These are phyloP conservation scores for Cryptoblepharus egeriae DNA, from an alignment of 2,797 vertebrate genomes.

Conservation along the genomic window DNA sequence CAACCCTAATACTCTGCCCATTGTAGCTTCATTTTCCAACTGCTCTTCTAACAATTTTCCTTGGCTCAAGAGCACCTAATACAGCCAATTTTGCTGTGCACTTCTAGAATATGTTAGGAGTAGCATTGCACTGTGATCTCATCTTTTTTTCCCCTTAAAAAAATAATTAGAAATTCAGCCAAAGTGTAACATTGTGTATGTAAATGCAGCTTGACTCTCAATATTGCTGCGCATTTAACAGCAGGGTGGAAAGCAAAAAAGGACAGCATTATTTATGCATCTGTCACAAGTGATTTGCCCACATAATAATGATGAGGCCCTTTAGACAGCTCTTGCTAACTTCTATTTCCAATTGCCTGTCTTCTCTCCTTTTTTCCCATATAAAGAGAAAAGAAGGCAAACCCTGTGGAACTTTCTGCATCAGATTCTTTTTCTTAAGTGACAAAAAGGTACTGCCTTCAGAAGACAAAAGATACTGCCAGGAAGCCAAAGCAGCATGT, in stretches of 20 bases:
- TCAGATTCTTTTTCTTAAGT: slow-evolving; percentile 22
- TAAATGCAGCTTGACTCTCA: not conserved
- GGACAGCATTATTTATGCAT: not conserved
- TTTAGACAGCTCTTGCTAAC: not conserved
- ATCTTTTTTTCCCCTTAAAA: not conserved
- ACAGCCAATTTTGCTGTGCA: not conserved
- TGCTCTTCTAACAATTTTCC: not conserved
- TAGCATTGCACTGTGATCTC: not conserved
- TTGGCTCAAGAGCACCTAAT: not conserved
- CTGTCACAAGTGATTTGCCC: slow-evolving; percentile 12
- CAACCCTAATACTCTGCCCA: not conserved
- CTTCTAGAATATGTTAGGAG: not conserved
- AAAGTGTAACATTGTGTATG: slow-evolving; percentile 9
- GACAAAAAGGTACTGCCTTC: too few species aligned
- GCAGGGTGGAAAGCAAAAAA: slow-evolving; percentile 13
- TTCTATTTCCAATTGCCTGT: slow-evolving; percentile 9
- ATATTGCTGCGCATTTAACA: slow-evolving; percentile 10
- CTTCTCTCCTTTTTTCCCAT: not conserved
- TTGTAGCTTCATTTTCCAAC: not conserved
- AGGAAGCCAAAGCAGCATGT: slow-evolving; percentile 39
- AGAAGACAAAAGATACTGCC: slow-evolving; percentile 39
- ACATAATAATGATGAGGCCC: slow-evolving; percentile 26
- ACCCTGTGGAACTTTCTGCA: not conserved
- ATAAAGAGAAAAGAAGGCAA: not conserved
- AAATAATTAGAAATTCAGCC: not conserved